Base-by-base conservation (phyloP, 2,888 invertebrate species). In the Metellina segmentata region DNA sequence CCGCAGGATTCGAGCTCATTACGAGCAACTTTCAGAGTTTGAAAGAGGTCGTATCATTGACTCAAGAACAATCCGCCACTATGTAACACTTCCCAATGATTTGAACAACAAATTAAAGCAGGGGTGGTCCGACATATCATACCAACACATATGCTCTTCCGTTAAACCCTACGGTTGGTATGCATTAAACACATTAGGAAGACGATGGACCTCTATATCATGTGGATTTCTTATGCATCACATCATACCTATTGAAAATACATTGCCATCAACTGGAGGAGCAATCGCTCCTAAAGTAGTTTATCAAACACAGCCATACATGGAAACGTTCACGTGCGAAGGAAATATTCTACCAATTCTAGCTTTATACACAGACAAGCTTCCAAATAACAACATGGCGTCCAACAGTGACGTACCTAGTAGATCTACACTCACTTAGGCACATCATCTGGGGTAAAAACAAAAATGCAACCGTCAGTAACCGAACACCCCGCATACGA, bases 161-260 rank as follows among this genome's bases (percentile, higher is more conserved):
- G 7, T 72, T n/a, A 72, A 72, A n/a, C 72, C 72, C 4, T 72
- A n/a, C 2, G 72, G 20, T 20, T 72, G 72, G 72, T 20, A 72
- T 8, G 8, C 72, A 7, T 6, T 72, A 0, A 72, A 72, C 72
- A 7, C 72, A 4, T 6, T 8, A 0, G 16, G 19, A 72, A 72
- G 8, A 72, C 13, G 8, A 72, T 72, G 72, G 72, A 7, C 72
- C 1, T 1, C 8, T 8, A 7, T 72, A 13, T 16, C 13, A 13
- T 72, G 72, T 72, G 72, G 8, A 72, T 72, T 72, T 72, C 19
- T 72, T 1, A 72, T 72, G 72, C 72, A 72, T 20, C n/a, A 72
- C 72, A 72, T 16, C 2, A 72, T 72, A 13, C 72, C 72, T 1
- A 72, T 72, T 16, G 72, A 72, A 72, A 72, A 72, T 72, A 72